These are phyloP conservation scores for Lepus europaeus DNA, from an alignment of 2,113 vertebrate species.

Conservation along the genomic window DNA sequence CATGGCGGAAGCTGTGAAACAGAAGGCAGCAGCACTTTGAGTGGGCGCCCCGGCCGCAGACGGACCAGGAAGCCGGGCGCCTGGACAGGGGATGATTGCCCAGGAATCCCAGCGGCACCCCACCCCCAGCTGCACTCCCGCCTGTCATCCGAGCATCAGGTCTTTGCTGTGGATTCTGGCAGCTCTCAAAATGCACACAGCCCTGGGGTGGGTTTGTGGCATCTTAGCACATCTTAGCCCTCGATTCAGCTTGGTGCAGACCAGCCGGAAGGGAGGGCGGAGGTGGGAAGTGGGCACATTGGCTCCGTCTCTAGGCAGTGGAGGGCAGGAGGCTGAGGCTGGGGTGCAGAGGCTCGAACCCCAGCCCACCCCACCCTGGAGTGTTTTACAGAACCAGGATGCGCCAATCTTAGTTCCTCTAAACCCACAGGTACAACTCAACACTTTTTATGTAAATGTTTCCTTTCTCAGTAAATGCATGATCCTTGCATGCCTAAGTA, in stretches of 20 bases:
- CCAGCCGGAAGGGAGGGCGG: background rate
- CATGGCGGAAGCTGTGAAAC: too few species aligned
- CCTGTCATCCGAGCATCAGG: background rate
- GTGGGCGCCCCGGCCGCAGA: rapidly evolving
- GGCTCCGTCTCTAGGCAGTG: rapidly evolving
- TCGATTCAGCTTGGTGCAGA: background rate
- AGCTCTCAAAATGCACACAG: slow-evolving; percentile 29
- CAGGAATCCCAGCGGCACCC: rapidly evolving
- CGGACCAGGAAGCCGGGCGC: rapidly evolving
- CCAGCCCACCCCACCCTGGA: too few species aligned
- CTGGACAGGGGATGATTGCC: background rate
- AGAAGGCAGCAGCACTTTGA: rapidly evolving
- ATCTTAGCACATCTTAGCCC: background rate
- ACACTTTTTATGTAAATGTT: background rate
- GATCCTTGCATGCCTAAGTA: slow-evolving; percentile 26
- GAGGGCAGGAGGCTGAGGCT: rapidly evolving
- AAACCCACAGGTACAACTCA: background rate
- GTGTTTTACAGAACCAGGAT: too few species aligned
- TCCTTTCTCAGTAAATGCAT: background rate
- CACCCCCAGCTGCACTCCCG: too few species aligned
- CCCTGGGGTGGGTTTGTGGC: background rate
- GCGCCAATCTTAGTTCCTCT: too few species aligned
- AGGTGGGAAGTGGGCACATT: background rate
- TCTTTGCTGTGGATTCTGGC: slow-evolving; percentile 28
- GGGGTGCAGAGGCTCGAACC: rapidly evolving